Evolutionary conservation across 2,113 vertebrate species (phyloP).

Genomic region (Cephalopholis sonnerati): DNA sequence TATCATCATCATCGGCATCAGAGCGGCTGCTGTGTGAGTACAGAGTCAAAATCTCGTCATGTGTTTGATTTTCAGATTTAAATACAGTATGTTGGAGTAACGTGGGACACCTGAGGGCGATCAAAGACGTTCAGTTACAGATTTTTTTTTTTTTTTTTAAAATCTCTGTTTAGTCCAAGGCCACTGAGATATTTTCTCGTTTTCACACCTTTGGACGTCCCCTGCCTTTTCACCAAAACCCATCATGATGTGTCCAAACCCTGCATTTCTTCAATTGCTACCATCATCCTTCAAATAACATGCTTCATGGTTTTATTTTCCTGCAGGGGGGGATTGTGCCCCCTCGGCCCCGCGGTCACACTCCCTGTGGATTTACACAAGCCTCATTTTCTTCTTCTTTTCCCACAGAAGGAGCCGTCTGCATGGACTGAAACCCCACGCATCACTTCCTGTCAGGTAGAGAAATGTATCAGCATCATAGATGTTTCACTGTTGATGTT

Average conservation of each 20-base stretch:
- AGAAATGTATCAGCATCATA: neutral
- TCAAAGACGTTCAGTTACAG: neutral
- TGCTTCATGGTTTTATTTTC: conserved; percentile 36
- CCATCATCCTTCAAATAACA: conserved; percentile 58
- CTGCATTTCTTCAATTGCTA: conserved; percentile 51
- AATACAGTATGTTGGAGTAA: neutral
- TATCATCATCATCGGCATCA: neutral
- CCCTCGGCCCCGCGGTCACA: conserved; percentile 22
- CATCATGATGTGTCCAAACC: conserved; percentile 42
- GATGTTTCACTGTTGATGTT: neutral
- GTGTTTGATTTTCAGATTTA: conserved; percentile 20
- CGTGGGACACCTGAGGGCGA: neutral
- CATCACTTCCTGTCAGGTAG: conserved; percentile 30
- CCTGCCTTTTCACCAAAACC: neutral
- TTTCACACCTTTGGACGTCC: neutral
- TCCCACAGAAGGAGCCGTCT: conserved; percentile 9
- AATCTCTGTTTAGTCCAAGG: neutral
- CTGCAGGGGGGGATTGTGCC: conserved; percentile 42
- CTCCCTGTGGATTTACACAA: conserved; percentile 28
- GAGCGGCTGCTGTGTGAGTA: conserved; percentile 4
- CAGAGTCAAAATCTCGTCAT: neutral
- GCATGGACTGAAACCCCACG: neutral
- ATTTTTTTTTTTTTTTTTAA: too few relatives aligned
- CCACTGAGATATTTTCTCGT: neutral
- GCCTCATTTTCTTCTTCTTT: neutral